These are phyloP conservation scores for Beroe ovata DNA, from an alignment of 37 sponge, comb jelly and placozoan genomes.

Conservation along the genomic window DNA sequence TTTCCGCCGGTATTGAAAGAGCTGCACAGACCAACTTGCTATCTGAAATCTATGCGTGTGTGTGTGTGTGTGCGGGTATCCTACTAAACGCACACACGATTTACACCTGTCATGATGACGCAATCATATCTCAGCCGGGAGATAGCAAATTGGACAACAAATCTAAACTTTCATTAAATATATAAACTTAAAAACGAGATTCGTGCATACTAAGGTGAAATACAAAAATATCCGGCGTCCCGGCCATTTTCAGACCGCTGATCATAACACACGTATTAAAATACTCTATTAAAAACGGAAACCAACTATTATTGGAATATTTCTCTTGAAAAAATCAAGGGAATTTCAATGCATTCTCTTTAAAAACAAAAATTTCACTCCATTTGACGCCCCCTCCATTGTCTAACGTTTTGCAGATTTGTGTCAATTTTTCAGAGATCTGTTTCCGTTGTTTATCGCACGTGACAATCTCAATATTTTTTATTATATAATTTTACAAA, in stretches of 20 bases:
- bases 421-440: no score
- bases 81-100: no score
- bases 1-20: no score
- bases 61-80: no score
- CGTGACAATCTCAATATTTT: not conserved
- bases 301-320: constrained; percentile 47
- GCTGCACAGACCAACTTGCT: not conserved
- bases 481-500: constrained; percentile 54
- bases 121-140: no score
- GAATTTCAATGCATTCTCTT: constrained; percentile 37
- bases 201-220: constrained; percentile 61
- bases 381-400: not conserved
- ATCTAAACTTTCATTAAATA: constrained; percentile 40
- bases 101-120: no score
- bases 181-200: constrained; percentile 56
- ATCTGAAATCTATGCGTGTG: not conserved
- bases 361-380: constrained; percentile 39
- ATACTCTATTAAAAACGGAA: constrained; percentile 56
- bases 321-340: constrained; percentile 56
- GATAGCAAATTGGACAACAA: not conserved
- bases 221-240: constrained; percentile 40
- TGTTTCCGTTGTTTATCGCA: not conserved
- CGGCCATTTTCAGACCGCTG: constrained; percentile 45
- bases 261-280: constrained; percentile 47
- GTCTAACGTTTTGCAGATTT: not conserved